Evolutionary conservation across 2,888 invertebrate species (phyloP), one percentile per base, ranked within the genome.

Genomic region (Eupithecia dodoneata): DNA sequence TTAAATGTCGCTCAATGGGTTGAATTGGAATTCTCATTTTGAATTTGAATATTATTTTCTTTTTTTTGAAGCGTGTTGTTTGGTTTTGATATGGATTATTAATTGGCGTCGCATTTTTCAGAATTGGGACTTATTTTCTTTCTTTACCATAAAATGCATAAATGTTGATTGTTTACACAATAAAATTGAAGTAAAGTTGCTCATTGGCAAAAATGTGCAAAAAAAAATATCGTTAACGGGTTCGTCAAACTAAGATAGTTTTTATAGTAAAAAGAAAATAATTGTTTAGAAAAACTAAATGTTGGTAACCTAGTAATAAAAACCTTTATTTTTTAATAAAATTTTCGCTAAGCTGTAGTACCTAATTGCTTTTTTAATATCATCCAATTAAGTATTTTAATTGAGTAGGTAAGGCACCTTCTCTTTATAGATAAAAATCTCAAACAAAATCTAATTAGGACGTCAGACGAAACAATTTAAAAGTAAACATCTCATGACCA

Each of bases 1-100:
- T 89, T 86, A 87, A 85, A 81, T 86, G 83, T 79, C 83, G 79
- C 77, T 77, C 76, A 78, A 78, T 77, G 78, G 75, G 74, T 80
- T 79, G 79, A 82, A 82, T 81, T 82, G 80, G 80, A 79, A 79
- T 80, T 80, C 79, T 77, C 75, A 81, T 81, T 79, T 76, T 67
- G 76, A 82, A 78, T 76, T 76, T 76, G 72, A 74, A 78, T 75
- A 42, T 75, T 55, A 12, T 70, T 67, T 13, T 1, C 0, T 30
- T 76, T 72, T 73, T 75, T 75, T 75, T 49, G 9, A 44, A 12
- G 15, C 4, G 15, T 66, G 4, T 13, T 7, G 15, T 66, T 15
- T 45, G 63, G 18, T 59, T 59, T 59, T 59, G 59, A 18, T 63
- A 63, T 63, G 63, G 12, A 63, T 18, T 9, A 18, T 59, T 10